Evolutionary conservation across 1,140 invertebrate genomes (phyloP), one percentile per base, ranked within the genome.

Genomic region (Coenobita brevimanus): DNA sequence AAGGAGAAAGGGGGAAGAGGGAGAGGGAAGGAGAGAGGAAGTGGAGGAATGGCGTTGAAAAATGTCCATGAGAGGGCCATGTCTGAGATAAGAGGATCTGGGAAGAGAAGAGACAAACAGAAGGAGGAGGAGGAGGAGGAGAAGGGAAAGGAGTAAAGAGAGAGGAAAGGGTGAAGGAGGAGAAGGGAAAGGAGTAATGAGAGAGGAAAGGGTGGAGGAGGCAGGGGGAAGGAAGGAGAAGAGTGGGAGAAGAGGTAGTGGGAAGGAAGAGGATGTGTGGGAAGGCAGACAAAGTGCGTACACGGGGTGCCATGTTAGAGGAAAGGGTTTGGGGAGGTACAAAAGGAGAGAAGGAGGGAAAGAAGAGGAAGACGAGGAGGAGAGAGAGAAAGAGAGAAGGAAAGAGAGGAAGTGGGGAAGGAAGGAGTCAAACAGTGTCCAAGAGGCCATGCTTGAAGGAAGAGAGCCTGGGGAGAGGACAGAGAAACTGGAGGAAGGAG

Each of bases 301-400:
- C 13, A n/a, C 10, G n/a, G 54, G 54, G 54, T 57, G 54, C 13
- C 13, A 57, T 57, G n/a, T 13, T n/a, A 57, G 54, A 38, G 73
- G 6, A 24, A 50, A 50, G 73, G 73, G 27, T 3, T 4, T 1
- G 38, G 24, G 41, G 41, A 43, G 43, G 15, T 27, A n/a, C 1
- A 4, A 13, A 46, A 76, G 33, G 73, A 76, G n/a, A 30, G 38
- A 8, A 13, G 54, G 54, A 57, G 54, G n/a, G 30, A 10, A 46
- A 2, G 73, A 50, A 43, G 41, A 50, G 73, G 41, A 27, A 43
- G 41, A 50, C 24, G 73, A 43, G 73, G 13, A 8, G 41, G 21
- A 15, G 73, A 24, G 24, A 43, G 21, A 50, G 43, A 3, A 46
- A 41, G 73, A 76, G 73, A 78, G 73, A n/a, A 78, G 73, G 43